phyloP scores from a whole-genome alignment of 2,888 invertebrate genomes.

The Eilema caniola region DNA sequence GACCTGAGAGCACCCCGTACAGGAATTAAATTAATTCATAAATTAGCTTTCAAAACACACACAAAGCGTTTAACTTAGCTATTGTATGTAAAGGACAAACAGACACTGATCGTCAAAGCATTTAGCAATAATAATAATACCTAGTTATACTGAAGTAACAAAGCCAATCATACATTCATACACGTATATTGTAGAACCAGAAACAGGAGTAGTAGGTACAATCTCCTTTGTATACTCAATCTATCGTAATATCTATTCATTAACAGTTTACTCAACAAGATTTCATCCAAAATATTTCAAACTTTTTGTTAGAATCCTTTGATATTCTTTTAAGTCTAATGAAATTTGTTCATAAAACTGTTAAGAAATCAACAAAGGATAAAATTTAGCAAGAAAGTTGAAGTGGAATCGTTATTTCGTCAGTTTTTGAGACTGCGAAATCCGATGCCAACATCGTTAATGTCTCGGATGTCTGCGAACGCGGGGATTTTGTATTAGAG shows the following conservation, averaged over 20 bases:
- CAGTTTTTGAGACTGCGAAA: not conserved
- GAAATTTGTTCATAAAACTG: constrained; percentile 10
- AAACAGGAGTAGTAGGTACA: not conserved
- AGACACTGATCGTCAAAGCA: not conserved
- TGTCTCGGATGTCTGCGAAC: not conserved
- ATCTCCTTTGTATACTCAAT: not conserved
- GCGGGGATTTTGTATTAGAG: not conserved
- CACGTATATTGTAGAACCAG: not conserved
- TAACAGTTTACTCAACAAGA: constrained; percentile 8
- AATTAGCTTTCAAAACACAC: not conserved
- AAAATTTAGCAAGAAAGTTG: constrained; percentile 8
- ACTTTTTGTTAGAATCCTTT: not conserved
- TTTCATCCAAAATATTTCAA: not conserved
- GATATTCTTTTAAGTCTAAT: constrained; percentile 12
- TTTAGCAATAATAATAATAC: not conserved
- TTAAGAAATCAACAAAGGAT: constrained; percentile 8
- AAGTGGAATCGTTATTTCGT: constrained; percentile 8
- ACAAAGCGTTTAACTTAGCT: not conserved
- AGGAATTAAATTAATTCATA: too few species aligned
- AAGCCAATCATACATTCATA: not conserved
- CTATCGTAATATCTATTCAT: not conserved
- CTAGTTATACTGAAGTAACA: not conserved
- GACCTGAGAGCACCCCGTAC: too few species aligned
- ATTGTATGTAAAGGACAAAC: not conserved
- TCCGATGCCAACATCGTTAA: not conserved